Evolutionary conservation across 1,140 invertebrate species (phyloP).

Genomic region (Teleogryllus occipitalis): DNA sequence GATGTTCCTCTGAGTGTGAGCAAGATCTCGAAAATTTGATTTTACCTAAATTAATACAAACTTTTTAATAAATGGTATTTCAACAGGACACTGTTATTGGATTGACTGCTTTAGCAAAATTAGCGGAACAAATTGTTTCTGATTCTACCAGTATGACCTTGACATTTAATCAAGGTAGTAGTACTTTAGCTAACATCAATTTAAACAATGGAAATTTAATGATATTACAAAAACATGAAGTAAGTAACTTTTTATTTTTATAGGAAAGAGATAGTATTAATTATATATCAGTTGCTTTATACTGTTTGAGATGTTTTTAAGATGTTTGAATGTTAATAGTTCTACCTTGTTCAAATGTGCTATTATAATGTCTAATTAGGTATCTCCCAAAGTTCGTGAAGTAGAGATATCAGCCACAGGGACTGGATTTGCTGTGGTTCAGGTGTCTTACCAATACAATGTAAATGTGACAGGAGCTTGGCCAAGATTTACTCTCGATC

Average conservation of each 20-base stretch:
- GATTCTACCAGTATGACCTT: slow-evolving; percentile 46
- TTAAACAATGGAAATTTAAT: slow-evolving; percentile 62
- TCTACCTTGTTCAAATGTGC: neutral
- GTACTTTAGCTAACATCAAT: slow-evolving; percentile 51
- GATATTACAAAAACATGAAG: slow-evolving; percentile 62
- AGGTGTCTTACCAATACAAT: slow-evolving; percentile 76
- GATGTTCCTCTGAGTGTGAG: neutral
- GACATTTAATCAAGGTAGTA: slow-evolving; percentile 44
- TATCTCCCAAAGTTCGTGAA: slow-evolving; percentile 43
- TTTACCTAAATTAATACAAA: too few species aligned
- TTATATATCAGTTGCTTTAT: neutral
- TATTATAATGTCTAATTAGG: slow-evolving; percentile 31
- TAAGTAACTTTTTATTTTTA: slow-evolving; percentile 32
- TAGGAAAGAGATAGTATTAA: neutral
- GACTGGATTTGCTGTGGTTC: slow-evolving; percentile 71
- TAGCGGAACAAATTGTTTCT: slow-evolving; percentile 52
- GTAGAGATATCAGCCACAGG: slow-evolving; percentile 66
- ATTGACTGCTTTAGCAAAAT: slow-evolving; percentile 58
- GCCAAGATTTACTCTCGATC: slow-evolving; percentile 82
- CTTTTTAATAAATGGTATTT: neutral
- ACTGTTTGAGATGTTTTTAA: neutral
- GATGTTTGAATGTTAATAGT: too few species aligned
- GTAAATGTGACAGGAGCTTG: slow-evolving; percentile 82
- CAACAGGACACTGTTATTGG: slow-evolving; percentile 62
- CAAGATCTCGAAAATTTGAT: too few species aligned